phyloP scores from a whole-genome alignment of 2,888 invertebrate species.

The Miltochrista miniata region DNA sequence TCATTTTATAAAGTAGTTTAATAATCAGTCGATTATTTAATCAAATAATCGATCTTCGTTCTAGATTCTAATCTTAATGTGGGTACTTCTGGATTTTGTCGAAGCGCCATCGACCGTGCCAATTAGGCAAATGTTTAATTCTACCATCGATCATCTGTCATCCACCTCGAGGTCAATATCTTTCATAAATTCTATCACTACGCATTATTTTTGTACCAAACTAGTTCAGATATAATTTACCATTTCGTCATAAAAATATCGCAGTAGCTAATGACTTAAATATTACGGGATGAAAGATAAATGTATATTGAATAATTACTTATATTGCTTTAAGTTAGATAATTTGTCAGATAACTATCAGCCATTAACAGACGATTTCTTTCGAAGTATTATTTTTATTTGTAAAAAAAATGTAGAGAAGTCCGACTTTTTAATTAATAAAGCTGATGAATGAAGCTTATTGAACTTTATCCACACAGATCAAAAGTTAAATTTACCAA shows the following conservation, averaged over 20 bases:
- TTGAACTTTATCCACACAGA: too few relatives aligned
- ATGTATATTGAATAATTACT: too few relatives aligned
- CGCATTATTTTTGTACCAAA: conserved; percentile 67
- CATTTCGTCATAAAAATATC: conserved; percentile 15
- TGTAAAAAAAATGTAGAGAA: too few relatives aligned
- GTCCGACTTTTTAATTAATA: too few relatives aligned
- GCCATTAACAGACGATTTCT: too few relatives aligned
- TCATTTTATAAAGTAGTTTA: conserved; percentile 21
- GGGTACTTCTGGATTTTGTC: conserved; percentile 43
- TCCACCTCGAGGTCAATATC: conserved; percentile 77
- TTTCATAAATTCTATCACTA: conserved; percentile 63
- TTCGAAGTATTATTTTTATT: too few relatives aligned
- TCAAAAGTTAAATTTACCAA: too few relatives aligned
- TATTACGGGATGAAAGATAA: too few relatives aligned
- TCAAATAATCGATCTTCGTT: conserved; percentile 32
- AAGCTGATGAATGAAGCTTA: too few relatives aligned
- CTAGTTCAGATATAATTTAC: conserved; percentile 58
- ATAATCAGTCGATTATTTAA: conserved; percentile 31
- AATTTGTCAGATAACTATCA: too few relatives aligned
- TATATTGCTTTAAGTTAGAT: too few relatives aligned
- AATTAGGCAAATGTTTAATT: conserved; percentile 63
- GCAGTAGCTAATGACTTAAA: not conserved
- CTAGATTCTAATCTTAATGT: conserved; percentile 52
- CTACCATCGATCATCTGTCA: conserved; percentile 74
- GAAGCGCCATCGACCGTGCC: conserved; percentile 69